Evolutionary conservation across 1,140 invertebrate genomes (phyloP), one percentile per base, ranked within the genome.

Genomic region (Cydia amplana): DNA sequence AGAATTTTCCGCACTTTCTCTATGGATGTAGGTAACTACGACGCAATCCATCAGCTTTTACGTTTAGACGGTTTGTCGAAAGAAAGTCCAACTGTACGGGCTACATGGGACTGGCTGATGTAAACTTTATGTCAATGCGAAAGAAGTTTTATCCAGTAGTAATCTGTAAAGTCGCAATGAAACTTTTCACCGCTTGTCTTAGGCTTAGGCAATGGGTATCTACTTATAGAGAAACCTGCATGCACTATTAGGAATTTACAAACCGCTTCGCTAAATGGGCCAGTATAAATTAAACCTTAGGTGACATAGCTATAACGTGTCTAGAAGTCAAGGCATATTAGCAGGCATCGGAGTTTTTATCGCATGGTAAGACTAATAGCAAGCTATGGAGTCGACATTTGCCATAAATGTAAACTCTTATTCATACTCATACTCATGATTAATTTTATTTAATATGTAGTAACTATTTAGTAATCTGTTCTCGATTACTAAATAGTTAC

Each of bases 1-100:
- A 12, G 2, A 67, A 32, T 67, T 36, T 67, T 36, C 64, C 25
- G 64, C 28, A 67, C 64, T 67, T 67, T 67, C 64, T 32, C 64
- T n/a, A 5, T 32, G 16, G n/a, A 4, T n/a, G 5, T n/a, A 4
- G 5, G 5, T n/a, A 28, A 2, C 28, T 28, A 18, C 51, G 16
- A 18, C 51, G 51, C 51, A 55, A 55, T 55, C 51, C n/a, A 55
- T 55, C 51, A 55, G 51, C 51, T 18, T 55, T 55, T 18, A 40
- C 36, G 36, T 40, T 40, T 40, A 9, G 36, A 55, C 46, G 51
- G 51, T 55, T 55, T 55, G 51, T 7, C 51, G 51, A 55, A 55
- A 55, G 51, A 55, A 55, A 55, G 51, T 55, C n/a, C 51, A 55
- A 55, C 51, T 16, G 5, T n/a, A 55, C n/a, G 51, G 18, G 18